A percentile compares a stretch with the other conserved stretches of the same genome.
Evolutionary conservation across 2,113 vertebrate species (phyloP).

Genomic region (Saccopteryx bilineata): DNA sequence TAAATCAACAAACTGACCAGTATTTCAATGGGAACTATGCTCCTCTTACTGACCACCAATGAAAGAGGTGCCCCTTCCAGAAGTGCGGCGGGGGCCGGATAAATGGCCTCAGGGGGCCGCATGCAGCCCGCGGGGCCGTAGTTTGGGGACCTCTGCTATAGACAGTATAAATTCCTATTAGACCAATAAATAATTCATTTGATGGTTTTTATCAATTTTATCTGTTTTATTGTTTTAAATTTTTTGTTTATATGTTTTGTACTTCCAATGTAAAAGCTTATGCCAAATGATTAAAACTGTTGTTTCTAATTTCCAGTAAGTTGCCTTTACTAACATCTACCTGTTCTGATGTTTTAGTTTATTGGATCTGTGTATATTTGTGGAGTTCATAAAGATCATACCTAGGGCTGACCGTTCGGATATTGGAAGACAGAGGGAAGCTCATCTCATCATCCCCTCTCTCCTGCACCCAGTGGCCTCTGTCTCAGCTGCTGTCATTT

Average conservation of each 20-base stretch:
- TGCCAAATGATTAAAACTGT: not conserved
- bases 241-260: not conserved
- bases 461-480: no score
- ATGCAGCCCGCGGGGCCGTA: no score
- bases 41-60: no score
- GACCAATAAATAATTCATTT: not conserved
- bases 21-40: no score
- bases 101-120: no score
- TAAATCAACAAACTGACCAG: no score
- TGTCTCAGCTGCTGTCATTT: not conserved
- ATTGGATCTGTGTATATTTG: not conserved
- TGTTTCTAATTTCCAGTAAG: slow-evolving; percentile 15
- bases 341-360: not conserved
- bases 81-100: no score
- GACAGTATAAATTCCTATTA: not conserved
- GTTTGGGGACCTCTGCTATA: no score
- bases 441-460: not conserved
- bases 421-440: not conserved
- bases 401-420: not conserved
- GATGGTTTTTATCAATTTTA: not conserved
- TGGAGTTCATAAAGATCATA: not conserved
- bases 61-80: no score
- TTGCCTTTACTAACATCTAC: not conserved
- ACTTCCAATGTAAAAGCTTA: not conserved
- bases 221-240: not conserved